Percentiles rank a stretch among this genome's conserved stretches.
These are phyloP conservation scores for Macroglossus sobrinus DNA, from an alignment of 2,113 vertebrate genomes.

Conservation along the genomic window DNA sequence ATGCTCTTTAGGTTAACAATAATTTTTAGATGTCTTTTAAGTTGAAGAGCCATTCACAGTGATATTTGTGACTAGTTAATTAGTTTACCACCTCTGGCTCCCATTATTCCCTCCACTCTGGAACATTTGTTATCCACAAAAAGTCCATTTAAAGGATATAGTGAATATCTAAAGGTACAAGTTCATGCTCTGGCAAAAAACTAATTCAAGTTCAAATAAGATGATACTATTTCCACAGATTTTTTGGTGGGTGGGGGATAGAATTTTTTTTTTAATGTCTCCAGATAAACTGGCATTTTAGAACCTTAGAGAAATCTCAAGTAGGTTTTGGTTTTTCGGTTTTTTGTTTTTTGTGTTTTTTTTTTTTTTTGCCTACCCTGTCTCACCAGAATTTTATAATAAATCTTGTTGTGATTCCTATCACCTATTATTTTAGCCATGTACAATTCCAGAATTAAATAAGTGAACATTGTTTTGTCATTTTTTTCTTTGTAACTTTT, in stretches of 20 bases:
- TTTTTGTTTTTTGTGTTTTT: no score
- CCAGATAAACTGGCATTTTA: neutral
- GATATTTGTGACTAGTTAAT: neutral
- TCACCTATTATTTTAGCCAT: neutral
- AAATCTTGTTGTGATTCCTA: neutral
- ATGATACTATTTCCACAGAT: neutral
- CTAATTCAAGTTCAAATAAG: neutral
- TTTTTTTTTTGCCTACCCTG: neutral
- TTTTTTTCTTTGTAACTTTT: neutral
- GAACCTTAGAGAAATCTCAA: neutral
- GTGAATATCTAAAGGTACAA: neutral
- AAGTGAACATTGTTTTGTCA: neutral
- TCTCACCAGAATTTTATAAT: neutral
- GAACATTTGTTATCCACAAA: neutral
- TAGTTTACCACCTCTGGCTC: neutral
- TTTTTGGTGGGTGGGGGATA: neutral
- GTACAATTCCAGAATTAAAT: constrained; percentile 32
- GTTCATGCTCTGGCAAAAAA: neutral
- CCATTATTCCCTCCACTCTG: neutral
- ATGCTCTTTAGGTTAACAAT: neutral
- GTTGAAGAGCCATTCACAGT: neutral
- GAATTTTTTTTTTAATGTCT: neutral
- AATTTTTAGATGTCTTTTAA: neutral
- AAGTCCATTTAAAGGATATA: neutral
- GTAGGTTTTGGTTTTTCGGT: no score